phyloP scores from a whole-genome alignment of 1,140 invertebrate genomes.

The Metopolophium dirhodum region DNA sequence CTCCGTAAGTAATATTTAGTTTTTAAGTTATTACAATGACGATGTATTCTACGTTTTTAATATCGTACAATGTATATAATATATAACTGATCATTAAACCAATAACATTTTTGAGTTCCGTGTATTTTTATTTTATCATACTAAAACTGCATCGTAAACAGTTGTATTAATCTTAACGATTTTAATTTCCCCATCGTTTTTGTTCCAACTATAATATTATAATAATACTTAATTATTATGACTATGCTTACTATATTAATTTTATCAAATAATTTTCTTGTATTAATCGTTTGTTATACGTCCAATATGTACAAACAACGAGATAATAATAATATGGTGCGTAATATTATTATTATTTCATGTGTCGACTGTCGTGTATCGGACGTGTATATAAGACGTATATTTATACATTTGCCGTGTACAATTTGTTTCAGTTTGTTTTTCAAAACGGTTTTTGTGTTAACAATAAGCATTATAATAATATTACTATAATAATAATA shows the following conservation, averaged over 20 bases:
- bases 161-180: not conserved
- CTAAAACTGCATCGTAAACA: not conserved
- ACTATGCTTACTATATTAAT: not conserved
- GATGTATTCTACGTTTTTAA: not conserved
- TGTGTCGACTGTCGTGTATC: not conserved
- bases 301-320: not conserved
- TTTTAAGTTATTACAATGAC: not conserved
- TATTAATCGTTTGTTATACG: not conserved
- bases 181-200: not conserved
- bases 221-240: slow-evolving; percentile 14
- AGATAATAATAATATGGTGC: not conserved
- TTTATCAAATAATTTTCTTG: not conserved
- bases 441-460: not conserved
- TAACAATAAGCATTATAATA: slow-evolving; percentile 15
- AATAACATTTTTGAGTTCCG: not conserved
- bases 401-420: not conserved
- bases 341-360: not conserved
- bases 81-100: not conserved
- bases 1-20: not conserved
- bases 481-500: not conserved
- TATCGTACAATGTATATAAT: not conserved
- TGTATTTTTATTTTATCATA: not conserved
- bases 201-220: not conserved
- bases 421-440: slow-evolving; percentile 24
- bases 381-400: too few species aligned